Evolutionary conservation across 2,113 vertebrate species (phyloP), one percentile per base, ranked within the genome.

Genomic region (Rhodinocichla rosea): DNA sequence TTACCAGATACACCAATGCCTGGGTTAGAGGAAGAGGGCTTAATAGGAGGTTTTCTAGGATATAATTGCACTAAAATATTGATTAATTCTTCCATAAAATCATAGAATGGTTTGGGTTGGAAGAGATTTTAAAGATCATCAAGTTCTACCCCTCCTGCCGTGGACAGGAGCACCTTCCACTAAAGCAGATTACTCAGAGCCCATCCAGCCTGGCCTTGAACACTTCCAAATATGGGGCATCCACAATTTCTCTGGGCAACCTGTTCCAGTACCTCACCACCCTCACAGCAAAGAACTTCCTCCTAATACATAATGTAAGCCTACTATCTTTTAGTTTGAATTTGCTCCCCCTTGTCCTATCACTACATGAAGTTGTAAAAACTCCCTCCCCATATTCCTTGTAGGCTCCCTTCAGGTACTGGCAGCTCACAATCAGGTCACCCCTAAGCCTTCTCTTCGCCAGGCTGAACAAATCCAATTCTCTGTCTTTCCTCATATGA

Each of bases 181-280:
- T 64, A 42, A 13, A 42, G 7, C 26, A 49, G 9, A 27, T 56
- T 64, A 12, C 21, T 42, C 32, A 32, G 57, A 56, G 42, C 16
- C 21, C 11, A 26, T 49, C 26, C 21, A 64, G 21, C 6, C 35
- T 35, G 42, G 32, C 5, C 26, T 80, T 64, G 42, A 50, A 11
- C 11, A 19, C 35, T 32, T 42, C 42, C 10, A 64, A 24, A 12
- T 2, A 22, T 21, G 7, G 11, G 20, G 6, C 35, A 40, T 15
- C 26, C 42, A 49, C 24, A 49, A 3, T 4, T 71, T 71, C 20
- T 35, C 17, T 71, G 57, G 49, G 17, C 3, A 42, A 15, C 14
- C 4, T 35, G 11, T 26, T 71, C 16, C 30, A 14, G 7, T 21
- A 11, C 16, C 9, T 63, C 57, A 47, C 6, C 0, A 1, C 10